These are phyloP conservation scores for Chironomus riparius DNA, from an alignment of 2,888 invertebrate species.

Conservation along the genomic window DNA sequence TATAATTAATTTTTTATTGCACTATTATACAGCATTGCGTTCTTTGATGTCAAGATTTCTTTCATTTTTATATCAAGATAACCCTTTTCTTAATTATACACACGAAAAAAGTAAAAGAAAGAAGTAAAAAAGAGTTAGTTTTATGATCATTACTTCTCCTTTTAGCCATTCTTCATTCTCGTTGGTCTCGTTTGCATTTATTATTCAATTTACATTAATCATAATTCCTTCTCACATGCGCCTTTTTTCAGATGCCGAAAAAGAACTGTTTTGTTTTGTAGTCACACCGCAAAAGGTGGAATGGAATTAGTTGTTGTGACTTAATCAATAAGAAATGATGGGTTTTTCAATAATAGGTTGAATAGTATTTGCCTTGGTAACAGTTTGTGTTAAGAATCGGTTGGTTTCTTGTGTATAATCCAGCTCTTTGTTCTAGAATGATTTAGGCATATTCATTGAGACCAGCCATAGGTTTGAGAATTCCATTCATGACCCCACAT, in stretches of 20 bases:
- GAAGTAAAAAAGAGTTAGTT: conserved; percentile 12
- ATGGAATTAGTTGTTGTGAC: no score
- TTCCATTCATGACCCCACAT: no score
- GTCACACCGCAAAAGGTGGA: no score
- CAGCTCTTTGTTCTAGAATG: no score
- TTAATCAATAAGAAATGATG: no score
- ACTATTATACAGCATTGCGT: conserved; percentile 1
- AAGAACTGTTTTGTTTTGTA: not conserved
- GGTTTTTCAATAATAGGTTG: no score
- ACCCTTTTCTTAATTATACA: conserved; percentile 13
- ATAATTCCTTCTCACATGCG: conserved; percentile 1
- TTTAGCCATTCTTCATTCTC: not conserved
- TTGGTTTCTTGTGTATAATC: no score
- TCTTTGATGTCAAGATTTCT: conserved; percentile 2
- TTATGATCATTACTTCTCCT: conserved; percentile 3
- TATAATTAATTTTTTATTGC: conserved; percentile 25
- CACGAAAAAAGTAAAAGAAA: not conserved
- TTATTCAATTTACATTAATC: conserved; percentile 17
- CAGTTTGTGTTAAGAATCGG: no score
- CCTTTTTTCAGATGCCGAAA: not conserved
- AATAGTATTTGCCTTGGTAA: no score
- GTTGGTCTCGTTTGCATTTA: conserved; percentile 15
- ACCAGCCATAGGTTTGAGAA: no score
- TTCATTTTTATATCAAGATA: no score
- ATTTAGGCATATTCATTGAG: no score